A percentile compares a stretch with the other conserved stretches of the same genome.
Conservation (phyloP, 2,888 invertebrate species). For the Sarcophaga caerulescens region DNA sequence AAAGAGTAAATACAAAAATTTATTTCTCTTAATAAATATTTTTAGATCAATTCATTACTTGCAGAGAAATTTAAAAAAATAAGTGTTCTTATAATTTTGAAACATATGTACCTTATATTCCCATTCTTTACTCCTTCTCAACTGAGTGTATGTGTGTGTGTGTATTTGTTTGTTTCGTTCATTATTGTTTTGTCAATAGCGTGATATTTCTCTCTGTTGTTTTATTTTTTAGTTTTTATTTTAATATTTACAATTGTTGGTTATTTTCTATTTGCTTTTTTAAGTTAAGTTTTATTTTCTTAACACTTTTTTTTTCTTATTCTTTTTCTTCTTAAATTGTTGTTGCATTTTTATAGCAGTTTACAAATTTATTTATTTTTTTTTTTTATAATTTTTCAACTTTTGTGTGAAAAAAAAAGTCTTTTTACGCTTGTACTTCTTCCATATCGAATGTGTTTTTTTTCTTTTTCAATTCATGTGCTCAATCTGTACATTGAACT, state of each 20-base stretch:
- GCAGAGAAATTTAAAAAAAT: too few species aligned
- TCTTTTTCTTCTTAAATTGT: not conserved
- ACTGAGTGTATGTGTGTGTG: too few species aligned
- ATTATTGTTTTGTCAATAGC: conserved; percentile 42
- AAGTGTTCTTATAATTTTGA: too few species aligned
- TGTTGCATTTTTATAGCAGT: too few species aligned
- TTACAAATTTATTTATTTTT: not conserved
- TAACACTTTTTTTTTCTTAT: conserved; percentile 43
- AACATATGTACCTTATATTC: too few species aligned
- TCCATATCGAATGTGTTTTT: too few species aligned
- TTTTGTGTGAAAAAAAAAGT: not conserved
- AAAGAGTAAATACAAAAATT: too few species aligned
- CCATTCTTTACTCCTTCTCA: too few species aligned
- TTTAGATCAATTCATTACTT: too few species aligned
- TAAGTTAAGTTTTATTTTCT: conserved; percentile 40
- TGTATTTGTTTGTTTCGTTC: not conserved
- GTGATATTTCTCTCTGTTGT: conserved; percentile 21
- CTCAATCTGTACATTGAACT: conserved; percentile 52
- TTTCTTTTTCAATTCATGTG: too few species aligned
- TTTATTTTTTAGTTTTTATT: not conserved
- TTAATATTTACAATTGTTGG: conserved; percentile 46
- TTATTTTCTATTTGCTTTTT: conserved; percentile 52
- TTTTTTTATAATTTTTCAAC: not conserved
- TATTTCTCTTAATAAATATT: too few species aligned
- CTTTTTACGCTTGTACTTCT: too few species aligned